A percentile compares a stretch with the other conserved stretches of the same genome.
phyloP scores from a whole-genome alignment of 2,113 vertebrate genomes.

The Misgurnus mizolepis region DNA sequence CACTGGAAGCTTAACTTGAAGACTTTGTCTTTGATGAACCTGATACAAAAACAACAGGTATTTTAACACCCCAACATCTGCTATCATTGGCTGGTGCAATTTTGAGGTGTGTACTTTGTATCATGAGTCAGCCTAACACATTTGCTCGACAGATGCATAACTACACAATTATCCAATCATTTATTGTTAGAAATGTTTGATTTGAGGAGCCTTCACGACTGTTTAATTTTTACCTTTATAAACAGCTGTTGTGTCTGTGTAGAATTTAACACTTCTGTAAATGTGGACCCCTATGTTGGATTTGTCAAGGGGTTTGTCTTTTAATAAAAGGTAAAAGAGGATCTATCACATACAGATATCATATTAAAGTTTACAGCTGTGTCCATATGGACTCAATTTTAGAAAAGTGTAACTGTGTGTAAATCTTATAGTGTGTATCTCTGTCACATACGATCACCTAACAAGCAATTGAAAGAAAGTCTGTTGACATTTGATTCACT shows the following conservation, averaged over 20 bases:
- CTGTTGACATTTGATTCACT: too few relatives aligned
- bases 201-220: not conserved
- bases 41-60: constrained; percentile 53
- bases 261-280: not conserved
- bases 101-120: not conserved
- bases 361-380: too few relatives aligned
- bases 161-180: not conserved
- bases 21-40: not conserved
- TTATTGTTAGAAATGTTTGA: constrained; percentile 2
- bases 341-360: too few relatives aligned
- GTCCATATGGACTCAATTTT: not conserved
- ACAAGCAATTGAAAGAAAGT: not conserved
- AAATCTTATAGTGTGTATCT: not conserved
- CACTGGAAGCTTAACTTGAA: constrained; percentile 4
- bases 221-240: not conserved
- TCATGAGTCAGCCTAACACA: not conserved
- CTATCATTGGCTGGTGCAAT: not conserved
- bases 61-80: not conserved
- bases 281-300: not conserved
- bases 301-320: not conserved
- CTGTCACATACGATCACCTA: not conserved
- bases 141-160: not conserved
- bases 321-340: too few relatives aligned
- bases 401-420: not conserved
- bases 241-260: not conserved